Conservation (phyloP, 2,113 vertebrate species). For the Gila orcuttii region DNA sequence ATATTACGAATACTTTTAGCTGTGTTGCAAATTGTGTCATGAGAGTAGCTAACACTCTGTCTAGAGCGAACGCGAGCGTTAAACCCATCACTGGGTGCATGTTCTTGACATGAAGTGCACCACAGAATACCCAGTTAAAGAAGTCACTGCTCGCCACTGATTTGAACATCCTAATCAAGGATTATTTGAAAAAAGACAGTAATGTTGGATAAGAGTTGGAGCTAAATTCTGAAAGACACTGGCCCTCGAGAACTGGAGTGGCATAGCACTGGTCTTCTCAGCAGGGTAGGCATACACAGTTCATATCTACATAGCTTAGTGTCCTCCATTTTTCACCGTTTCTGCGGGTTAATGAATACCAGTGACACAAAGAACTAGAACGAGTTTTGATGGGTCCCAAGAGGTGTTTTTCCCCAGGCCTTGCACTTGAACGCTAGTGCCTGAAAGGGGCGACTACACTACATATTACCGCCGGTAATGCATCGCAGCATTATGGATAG, state of each 20-base stretch:
- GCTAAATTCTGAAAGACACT: neutral
- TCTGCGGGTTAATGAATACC: neutral
- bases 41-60: no score
- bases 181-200: neutral
- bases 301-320: conserved; percentile 12
- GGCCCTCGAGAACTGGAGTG: neutral
- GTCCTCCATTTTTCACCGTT: conserved; percentile 7
- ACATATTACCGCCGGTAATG: conserved; percentile 49
- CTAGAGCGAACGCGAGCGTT: no score
- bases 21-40: no score
- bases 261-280: neutral
- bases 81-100: no score
- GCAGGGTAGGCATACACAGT: neutral
- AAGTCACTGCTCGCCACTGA: no score
- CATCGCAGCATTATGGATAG: conserved; percentile 64
- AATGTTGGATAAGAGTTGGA: neutral
- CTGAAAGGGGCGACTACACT: conserved; percentile 20
- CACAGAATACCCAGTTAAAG: no score
- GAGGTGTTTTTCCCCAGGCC: conserved; percentile 18
- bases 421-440: conserved; percentile 25
- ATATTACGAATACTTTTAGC: no score
- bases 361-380: neutral
- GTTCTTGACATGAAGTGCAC: no score
- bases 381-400: conserved; percentile 31
- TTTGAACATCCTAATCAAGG: neutral